phyloP scores from a whole-genome alignment of 2,113 vertebrate genomes.

The Gavia stellata region DNA sequence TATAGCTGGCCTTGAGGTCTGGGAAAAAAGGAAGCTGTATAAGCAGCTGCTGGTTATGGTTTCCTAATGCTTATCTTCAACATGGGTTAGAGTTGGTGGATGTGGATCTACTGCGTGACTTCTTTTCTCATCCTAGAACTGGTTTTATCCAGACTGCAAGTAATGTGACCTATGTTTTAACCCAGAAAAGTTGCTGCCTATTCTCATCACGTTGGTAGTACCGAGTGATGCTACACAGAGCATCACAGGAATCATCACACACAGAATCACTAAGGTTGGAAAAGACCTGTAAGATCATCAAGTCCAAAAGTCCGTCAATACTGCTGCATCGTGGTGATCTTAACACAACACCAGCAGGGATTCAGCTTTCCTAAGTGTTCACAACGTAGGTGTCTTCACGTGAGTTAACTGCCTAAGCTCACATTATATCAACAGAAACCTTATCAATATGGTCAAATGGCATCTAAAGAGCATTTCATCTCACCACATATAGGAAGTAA shows the following conservation, averaged over 20 bases:
- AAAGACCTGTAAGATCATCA: too few species aligned
- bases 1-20: background rate
- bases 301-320: too few species aligned
- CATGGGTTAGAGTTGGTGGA: background rate
- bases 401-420: background rate
- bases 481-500: background rate
- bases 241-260: background rate
- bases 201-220: background rate
- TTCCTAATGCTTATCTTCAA: background rate
- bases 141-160: background rate
- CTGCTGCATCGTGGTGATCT: background rate
- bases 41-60: background rate
- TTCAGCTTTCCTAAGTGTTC: background rate
- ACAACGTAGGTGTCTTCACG: background rate
- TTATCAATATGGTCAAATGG: background rate
- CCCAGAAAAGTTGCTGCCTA: background rate
- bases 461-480: background rate
- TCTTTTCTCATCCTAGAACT: background rate
- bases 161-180: background rate
- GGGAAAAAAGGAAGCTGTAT: slow-evolving; percentile 1
- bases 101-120: background rate
- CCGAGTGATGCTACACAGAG: background rate
- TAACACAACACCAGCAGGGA: background rate
- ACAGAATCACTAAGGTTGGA: too few species aligned
- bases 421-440: background rate